Conservation (phyloP, 1,140 invertebrate genomes). For the Heliothis subflexa region DNA sequence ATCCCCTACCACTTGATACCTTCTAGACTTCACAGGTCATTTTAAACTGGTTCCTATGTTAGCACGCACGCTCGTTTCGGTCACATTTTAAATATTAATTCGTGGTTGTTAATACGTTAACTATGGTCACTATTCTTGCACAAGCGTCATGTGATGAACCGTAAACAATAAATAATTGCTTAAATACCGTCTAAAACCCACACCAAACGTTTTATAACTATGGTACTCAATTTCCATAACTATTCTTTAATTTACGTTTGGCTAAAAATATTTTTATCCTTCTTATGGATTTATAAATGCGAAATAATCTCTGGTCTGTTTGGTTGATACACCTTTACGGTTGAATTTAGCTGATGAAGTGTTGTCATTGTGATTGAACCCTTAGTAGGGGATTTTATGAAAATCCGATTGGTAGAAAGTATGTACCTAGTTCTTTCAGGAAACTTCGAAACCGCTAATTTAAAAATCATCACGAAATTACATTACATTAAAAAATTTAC, state of each 20-base stretch:
- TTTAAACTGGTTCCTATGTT: constrained; percentile 48
- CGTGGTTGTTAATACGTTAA: constrained; percentile 76
- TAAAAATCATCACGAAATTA: constrained; percentile 44
- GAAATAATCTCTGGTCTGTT: too few relatives aligned
- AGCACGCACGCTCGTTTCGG: constrained; percentile 62
- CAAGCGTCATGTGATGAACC: constrained; percentile 74
- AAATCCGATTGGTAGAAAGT: too few relatives aligned
- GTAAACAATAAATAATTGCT: constrained; percentile 78
- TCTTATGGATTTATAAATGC: neutral
- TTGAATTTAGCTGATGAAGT: too few relatives aligned
- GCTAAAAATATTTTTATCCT: constrained; percentile 12
- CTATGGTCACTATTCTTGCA: constrained; percentile 73
- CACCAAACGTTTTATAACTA: constrained; percentile 45
- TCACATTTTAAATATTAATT: constrained; percentile 78
- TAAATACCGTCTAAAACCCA: constrained; percentile 48
- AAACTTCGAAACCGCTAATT: too few relatives aligned
- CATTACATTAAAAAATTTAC: constrained; percentile 56
- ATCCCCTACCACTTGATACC: constrained; percentile 38
- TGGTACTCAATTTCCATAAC: constrained; percentile 27
- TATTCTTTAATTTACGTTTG: constrained; percentile 16
- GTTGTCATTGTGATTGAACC: too few relatives aligned
- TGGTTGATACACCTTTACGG: too few relatives aligned
- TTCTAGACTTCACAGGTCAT: constrained; percentile 39
- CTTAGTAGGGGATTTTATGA: too few relatives aligned
- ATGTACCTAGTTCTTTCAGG: too few relatives aligned